These are phyloP conservation scores for Hippocampus guttulatus DNA, from an alignment of 2,113 vertebrate species.

Conservation along the genomic window DNA sequence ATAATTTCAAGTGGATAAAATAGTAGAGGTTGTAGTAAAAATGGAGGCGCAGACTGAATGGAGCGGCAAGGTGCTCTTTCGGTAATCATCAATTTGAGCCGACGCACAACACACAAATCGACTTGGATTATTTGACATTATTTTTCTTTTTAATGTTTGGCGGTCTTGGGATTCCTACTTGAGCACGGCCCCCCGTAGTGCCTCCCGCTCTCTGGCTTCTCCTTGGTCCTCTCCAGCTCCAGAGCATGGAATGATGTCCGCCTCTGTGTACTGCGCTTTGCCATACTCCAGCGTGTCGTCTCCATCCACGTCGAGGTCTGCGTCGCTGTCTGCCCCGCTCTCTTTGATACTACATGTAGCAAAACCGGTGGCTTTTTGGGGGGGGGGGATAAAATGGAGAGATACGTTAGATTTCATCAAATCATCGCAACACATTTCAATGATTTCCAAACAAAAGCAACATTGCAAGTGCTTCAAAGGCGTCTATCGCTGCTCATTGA, in stretches of 20 bases:
- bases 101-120: too few relatives aligned
- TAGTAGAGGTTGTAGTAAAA: too few relatives aligned
- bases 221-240: slow-evolving; percentile 96
- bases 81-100: too few relatives aligned
- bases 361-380: slow-evolving; percentile 84
- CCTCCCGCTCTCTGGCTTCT: slow-evolving; percentile 95
- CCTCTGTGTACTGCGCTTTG: slow-evolving; percentile 98
- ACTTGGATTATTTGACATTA: too few relatives aligned
- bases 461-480: not conserved
- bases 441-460: not conserved
- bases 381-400: not conserved
- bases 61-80: too few relatives aligned
- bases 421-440: not conserved
- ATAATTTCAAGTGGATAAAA: too few relatives aligned
- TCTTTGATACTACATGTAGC: slow-evolving; percentile 95
- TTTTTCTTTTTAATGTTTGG: too few relatives aligned
- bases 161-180: slow-evolving; percentile 76
- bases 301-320: slow-evolving; percentile 95
- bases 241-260: slow-evolving; percentile 96
- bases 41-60: too few relatives aligned
- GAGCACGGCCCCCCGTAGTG: slow-evolving; percentile 92
- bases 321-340: slow-evolving; percentile 93
- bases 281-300: slow-evolving; percentile 98
- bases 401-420: not conserved
- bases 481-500: not conserved